Conservation (phyloP, 2,888 invertebrate species). For the Ceratothoa steindachneri region DNA sequence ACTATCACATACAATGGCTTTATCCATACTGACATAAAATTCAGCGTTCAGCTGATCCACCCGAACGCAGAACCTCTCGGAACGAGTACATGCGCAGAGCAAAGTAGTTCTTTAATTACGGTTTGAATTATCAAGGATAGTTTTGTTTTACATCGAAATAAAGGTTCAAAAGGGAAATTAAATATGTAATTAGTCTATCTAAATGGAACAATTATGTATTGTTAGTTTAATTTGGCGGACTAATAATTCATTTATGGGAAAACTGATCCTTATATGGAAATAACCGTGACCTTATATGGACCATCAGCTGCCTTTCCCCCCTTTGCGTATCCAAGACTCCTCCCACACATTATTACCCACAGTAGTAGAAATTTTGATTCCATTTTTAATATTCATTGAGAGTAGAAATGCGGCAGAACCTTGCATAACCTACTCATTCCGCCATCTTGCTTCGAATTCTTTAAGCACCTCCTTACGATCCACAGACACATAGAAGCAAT, state of each 20-base stretch:
- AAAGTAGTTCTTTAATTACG: background rate
- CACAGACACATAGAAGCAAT: too few relatives aligned
- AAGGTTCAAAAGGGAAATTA: too few relatives aligned
- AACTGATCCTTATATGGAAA: background rate
- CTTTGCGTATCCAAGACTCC: background rate
- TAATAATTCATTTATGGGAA: background rate
- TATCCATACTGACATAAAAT: background rate
- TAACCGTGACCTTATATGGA: background rate
- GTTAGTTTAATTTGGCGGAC: background rate
- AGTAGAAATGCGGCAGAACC: background rate
- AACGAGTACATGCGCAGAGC: background rate
- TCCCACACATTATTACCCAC: background rate
- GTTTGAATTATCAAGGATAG: too few relatives aligned
- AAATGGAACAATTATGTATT: too few relatives aligned
- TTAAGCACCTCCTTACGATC: too few relatives aligned
- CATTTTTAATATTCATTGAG: background rate
- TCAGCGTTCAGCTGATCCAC: background rate
- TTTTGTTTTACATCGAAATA: too few relatives aligned
- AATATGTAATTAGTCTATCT: too few relatives aligned
- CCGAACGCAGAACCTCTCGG: background rate
- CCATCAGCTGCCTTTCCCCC: background rate
- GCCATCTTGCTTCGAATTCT: too few relatives aligned
- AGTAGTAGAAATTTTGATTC: background rate
- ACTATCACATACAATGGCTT: background rate
- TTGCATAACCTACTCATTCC: too few relatives aligned